phyloP scores from a whole-genome alignment of 2,888 invertebrate species.

The Hofmannophila pseudospretella region DNA sequence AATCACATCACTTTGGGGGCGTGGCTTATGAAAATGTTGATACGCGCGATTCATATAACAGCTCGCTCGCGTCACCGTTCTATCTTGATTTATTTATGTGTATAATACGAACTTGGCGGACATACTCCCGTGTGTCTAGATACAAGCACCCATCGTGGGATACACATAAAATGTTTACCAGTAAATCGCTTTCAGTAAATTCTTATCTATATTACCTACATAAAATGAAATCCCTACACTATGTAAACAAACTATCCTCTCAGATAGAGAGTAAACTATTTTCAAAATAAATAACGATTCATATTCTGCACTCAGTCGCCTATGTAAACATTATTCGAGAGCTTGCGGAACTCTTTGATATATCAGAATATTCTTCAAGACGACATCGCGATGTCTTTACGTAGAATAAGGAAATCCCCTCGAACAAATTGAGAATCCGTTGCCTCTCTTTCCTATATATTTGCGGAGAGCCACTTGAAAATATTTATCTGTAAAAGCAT shows the following conservation, averaged over 20 bases:
- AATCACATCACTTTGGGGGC: no score
- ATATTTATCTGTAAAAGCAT: conserved; percentile 16
- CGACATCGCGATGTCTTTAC: conserved; percentile 29
- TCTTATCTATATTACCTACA: neutral
- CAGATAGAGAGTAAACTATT: conserved; percentile 21
- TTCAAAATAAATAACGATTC: conserved; percentile 41
- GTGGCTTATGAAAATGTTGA: no score
- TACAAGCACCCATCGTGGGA: no score
- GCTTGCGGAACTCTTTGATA: conserved; percentile 36
- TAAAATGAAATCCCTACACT: conserved; percentile 9
- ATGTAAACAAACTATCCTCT: conserved; percentile 11
- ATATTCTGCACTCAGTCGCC: conserved; percentile 27
- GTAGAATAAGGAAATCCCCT: conserved; percentile 24
- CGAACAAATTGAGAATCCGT: conserved; percentile 22
- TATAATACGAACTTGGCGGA: no score
- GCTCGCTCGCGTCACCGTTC: no score
- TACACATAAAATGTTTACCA: no score
- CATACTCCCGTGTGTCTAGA: no score
- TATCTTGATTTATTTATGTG: no score
- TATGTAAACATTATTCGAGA: conserved; percentile 37
- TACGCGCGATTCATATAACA: no score
- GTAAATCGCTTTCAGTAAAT: neutral
- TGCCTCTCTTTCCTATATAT: conserved; percentile 2
- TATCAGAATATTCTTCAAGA: conserved; percentile 43
- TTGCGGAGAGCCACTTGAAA: neutral